A percentile compares a stretch with the other conserved stretches of the same genome.
Conservation (phyloP, 1,140 invertebrate species). For the Sweltsa coloradensis region DNA sequence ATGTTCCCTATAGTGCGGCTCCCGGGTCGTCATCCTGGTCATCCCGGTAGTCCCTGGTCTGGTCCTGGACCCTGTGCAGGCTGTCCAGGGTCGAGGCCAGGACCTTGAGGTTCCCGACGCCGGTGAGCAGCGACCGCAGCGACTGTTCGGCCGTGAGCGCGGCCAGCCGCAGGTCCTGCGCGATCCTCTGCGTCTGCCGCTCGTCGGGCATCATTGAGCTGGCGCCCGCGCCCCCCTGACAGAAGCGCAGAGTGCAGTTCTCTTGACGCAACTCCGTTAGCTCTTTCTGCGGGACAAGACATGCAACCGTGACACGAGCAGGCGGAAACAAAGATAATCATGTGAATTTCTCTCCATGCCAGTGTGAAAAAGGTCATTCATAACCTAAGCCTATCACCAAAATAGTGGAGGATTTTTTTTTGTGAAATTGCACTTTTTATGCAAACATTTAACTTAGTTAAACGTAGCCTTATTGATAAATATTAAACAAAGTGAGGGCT, state of each 20-base stretch:
- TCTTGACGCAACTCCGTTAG: conserved; percentile 33
- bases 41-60: conserved; percentile 35
- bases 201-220: not conserved
- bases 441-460: too few relatives aligned
- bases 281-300: conserved; percentile 25
- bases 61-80: conserved; percentile 39
- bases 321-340: too few relatives aligned
- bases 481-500: conserved; percentile 3
- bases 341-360: too few relatives aligned
- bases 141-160: conserved; percentile 50
- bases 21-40: conserved; percentile 36
- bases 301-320: too few relatives aligned
- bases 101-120: conserved; percentile 48
- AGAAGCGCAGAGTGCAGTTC: conserved; percentile 27
- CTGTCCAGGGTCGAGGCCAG: conserved; percentile 44
- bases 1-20: conserved; percentile 37
- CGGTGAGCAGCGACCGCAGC: conserved; percentile 47
- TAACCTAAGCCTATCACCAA: too few relatives aligned
- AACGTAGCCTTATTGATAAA: conserved; percentile 4
- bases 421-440: too few relatives aligned
- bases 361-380: too few relatives aligned
- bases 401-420: too few relatives aligned
- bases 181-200: conserved; percentile 25
- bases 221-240: not conserved
- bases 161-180: conserved; percentile 41